These are phyloP conservation scores for Dendrocincla fuliginosa DNA, from an alignment of 2,797 vertebrate genomes.

Conservation along the genomic window DNA sequence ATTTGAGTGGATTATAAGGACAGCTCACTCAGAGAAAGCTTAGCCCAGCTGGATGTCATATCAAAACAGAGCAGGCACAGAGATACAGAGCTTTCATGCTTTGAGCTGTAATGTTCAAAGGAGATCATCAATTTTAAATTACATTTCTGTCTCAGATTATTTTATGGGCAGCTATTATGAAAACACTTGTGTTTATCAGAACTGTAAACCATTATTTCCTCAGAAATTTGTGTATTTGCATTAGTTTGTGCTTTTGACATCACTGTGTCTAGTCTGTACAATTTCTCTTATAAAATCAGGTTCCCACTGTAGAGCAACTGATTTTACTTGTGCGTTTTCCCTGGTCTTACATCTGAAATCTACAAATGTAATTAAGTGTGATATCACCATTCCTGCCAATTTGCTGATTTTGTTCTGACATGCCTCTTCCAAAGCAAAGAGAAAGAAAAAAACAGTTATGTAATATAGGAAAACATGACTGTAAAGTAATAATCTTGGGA, in stretches of 20 bases:
- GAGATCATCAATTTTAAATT: background rate
- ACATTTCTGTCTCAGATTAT: background rate
- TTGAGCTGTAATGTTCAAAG: background rate
- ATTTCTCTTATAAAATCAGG: background rate
- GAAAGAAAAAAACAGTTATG: background rate
- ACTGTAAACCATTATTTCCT: background rate
- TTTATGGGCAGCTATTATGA: background rate
- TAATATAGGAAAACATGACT: background rate
- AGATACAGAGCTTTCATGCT: background rate
- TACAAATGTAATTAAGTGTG: background rate
- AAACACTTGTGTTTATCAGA: background rate
- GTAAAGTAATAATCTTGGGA: background rate
- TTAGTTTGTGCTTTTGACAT: background rate
- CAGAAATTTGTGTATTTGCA: background rate
- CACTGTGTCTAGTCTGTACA: background rate
- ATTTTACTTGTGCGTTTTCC: background rate
- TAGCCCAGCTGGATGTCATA: slow-evolving; percentile 1
- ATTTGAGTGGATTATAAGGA: slow-evolving; percentile 50
- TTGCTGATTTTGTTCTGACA: background rate
- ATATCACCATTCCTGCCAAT: background rate
- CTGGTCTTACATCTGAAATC: background rate
- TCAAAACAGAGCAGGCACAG: background rate
- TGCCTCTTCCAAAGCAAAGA: background rate
- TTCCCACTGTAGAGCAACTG: background rate
- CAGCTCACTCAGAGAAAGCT: slow-evolving; percentile 16